phyloP scores from a whole-genome alignment of 2,888 invertebrate genomes.

The Iphiclides podalirius region DNA sequence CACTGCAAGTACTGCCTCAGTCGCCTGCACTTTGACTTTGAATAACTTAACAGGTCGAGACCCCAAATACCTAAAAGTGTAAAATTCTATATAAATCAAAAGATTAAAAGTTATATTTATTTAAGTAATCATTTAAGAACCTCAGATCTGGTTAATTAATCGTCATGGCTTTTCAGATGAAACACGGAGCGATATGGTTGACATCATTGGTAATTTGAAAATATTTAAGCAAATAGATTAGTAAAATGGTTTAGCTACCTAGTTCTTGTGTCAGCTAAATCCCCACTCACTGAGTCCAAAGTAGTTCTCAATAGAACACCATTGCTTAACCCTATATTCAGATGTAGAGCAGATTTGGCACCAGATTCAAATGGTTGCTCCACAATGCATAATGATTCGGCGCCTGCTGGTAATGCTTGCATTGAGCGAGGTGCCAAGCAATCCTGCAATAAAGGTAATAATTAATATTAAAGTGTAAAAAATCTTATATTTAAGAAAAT shows the following conservation, averaged over 20 bases:
- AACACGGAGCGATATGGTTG: slow-evolving; percentile 78
- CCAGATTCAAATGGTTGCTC: slow-evolving; percentile 88
- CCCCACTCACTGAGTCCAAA: slow-evolving; percentile 96
- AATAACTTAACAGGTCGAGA: slow-evolving; percentile 97
- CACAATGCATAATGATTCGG: slow-evolving; percentile 97
- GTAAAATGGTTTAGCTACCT: slow-evolving; percentile 67
- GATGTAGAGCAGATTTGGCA: slow-evolving; percentile 87
- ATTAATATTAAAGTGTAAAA: neutral
- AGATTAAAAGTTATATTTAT: too few relatives aligned
- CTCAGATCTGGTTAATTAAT: slow-evolving; percentile 76
- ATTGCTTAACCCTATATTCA: slow-evolving; percentile 98
- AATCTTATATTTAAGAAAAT: neutral
- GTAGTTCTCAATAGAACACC: slow-evolving; percentile 96
- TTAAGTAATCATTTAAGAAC: slow-evolving; percentile 22
- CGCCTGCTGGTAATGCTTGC: slow-evolving; percentile 97
- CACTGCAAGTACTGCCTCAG: slow-evolving; percentile 98
- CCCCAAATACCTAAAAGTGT: slow-evolving; percentile 88
- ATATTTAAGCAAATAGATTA: neutral
- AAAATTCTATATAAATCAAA: too few relatives aligned
- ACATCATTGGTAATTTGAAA: slow-evolving; percentile 55
- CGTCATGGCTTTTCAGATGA: slow-evolving; percentile 81
- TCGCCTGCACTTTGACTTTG: slow-evolving; percentile 96
- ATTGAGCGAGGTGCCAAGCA: slow-evolving; percentile 96
- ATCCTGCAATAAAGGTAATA: slow-evolving; percentile 78
- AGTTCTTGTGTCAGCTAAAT: slow-evolving; percentile 97